phyloP scores from a whole-genome alignment of 1,140 invertebrate species.

The Penaeus indicus region DNA sequence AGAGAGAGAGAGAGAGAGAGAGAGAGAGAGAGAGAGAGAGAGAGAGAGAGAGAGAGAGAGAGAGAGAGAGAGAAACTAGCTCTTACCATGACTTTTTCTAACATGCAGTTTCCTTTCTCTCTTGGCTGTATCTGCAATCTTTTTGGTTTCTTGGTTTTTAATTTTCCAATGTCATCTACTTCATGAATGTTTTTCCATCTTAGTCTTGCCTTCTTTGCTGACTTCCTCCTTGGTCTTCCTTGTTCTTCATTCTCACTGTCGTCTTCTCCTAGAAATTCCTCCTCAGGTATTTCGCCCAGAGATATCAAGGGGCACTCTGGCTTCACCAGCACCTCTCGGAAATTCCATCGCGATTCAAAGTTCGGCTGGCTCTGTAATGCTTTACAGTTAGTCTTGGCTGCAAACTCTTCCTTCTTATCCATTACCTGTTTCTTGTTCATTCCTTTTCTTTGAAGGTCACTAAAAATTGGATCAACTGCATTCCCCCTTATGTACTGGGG shows the following conservation, averaged over 20 bases:
- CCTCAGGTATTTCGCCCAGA: neutral
- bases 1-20: no score
- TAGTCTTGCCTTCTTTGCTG: constrained; percentile 42
- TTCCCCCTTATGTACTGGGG: neutral
- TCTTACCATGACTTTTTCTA: constrained; percentile 14
- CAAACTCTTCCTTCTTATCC: no score
- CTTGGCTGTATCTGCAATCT: neutral
- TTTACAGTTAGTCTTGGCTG: neutral
- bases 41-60: no score
- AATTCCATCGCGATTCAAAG: constrained; percentile 28
- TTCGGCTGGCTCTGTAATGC: neutral
- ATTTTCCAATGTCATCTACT: constrained; percentile 26
- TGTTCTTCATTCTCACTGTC: constrained; percentile 25
- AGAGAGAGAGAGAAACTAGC: no score
- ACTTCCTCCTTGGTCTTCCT: constrained; percentile 34
- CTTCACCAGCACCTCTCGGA: neutral
- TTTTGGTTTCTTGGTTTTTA: neutral
- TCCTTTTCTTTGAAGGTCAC: no score
- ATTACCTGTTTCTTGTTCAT: no score
- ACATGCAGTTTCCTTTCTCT: neutral
- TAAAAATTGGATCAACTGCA: no score
- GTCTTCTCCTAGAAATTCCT: neutral
- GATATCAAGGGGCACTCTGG: constrained; percentile 4
- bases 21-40: no score
- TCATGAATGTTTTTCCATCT: constrained; percentile 47